These are phyloP conservation scores for Dichetophora obliterata DNA, from an alignment of 2,888 invertebrate species.

Conservation along the genomic window DNA sequence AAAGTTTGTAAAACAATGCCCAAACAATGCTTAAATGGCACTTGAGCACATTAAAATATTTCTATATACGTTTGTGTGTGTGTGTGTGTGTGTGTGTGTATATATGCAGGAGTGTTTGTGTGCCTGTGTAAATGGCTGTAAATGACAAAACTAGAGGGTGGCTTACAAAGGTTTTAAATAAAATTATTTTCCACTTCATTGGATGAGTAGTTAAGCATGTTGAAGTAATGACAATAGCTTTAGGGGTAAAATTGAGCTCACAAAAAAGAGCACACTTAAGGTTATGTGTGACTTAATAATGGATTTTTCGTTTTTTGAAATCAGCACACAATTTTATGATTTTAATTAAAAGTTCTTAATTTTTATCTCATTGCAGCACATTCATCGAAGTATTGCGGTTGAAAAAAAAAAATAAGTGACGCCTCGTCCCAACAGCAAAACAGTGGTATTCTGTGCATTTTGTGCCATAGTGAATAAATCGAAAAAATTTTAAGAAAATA, in stretches of 20 bases:
- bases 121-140: conserved; percentile 2
- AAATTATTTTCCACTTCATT: conserved; percentile 28
- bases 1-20: conserved; percentile 1
- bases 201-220: not conserved
- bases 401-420: too few species aligned
- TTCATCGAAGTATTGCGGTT: not conserved
- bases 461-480: not conserved
- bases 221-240: not conserved
- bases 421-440: too few species aligned
- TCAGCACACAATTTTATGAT: too few species aligned
- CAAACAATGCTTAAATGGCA: not conserved
- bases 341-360: not conserved
- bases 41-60: conserved; percentile 18
- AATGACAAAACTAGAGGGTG: conserved; percentile 31
- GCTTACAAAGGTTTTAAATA: conserved; percentile 20
- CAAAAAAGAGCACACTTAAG: too few species aligned
- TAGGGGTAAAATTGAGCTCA: too few species aligned
- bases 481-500: not conserved
- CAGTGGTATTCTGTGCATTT: not conserved
- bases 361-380: not conserved
- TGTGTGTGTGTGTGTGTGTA: not conserved
- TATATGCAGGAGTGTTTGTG: not conserved
- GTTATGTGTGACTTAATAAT: too few species aligned
- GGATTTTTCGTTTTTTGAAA: too few species aligned
- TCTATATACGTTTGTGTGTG: too few species aligned